Percentiles rank a stretch among this genome's conserved stretches.
Evolutionary conservation across 1,140 invertebrate species (phyloP).

Genomic region (Sminthurides bifidus): DNA sequence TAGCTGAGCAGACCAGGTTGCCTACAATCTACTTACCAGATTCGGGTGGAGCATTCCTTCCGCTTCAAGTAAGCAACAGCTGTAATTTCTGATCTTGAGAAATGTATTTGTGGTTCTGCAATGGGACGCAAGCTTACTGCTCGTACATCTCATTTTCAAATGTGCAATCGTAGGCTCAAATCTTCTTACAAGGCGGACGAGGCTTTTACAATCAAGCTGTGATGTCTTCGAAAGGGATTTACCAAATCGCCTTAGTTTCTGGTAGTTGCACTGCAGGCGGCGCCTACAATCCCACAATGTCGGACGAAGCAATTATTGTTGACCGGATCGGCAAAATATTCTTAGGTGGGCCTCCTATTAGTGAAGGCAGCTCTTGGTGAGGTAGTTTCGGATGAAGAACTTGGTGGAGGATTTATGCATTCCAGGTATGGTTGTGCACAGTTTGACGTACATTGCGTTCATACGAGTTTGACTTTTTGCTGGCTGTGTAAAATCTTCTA

Average conservation of each 20-base stretch:
- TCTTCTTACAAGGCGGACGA: conserved; percentile 57
- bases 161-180: conserved; percentile 44
- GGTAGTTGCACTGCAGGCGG: conserved; percentile 56
- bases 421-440: conserved; percentile 38
- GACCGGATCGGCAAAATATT: conserved; percentile 53
- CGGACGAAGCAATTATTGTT: conserved; percentile 54
- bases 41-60: conserved; percentile 51
- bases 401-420: conserved; percentile 55
- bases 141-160: no score
- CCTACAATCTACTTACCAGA: conserved; percentile 53
- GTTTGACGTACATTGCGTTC: neutral
- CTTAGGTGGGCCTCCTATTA: conserved; percentile 51
- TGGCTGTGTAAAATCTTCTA: neutral
- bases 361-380: conserved; percentile 57
- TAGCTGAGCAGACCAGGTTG: conserved; percentile 46
- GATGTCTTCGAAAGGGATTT: conserved; percentile 50
- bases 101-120: no score
- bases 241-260: conserved; percentile 41
- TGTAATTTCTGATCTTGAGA: no score
- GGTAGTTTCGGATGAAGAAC: conserved; percentile 49
- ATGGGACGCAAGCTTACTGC: no score
- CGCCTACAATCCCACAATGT: conserved; percentile 58
- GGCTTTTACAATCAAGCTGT: conserved; percentile 58
- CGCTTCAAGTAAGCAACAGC: conserved; percentile 34
- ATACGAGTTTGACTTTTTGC: no score